Evolutionary conservation across 2,888 invertebrate species (phyloP).

Genomic region (Calameuta idolon): DNA sequence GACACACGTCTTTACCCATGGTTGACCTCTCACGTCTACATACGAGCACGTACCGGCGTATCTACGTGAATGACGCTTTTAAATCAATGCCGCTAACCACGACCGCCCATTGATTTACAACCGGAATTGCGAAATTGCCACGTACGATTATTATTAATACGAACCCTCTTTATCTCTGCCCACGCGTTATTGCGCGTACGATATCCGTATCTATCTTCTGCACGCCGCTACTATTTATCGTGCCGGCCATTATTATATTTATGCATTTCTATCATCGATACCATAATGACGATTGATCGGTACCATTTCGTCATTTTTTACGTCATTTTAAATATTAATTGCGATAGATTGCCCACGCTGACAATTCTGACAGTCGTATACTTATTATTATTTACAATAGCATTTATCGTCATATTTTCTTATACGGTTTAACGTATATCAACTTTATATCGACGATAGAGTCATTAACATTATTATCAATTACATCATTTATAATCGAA

Average conservation of each 20-base stretch:
- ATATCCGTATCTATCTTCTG: neutral
- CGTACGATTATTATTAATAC: slow-evolving; percentile 5
- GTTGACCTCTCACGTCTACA: neutral
- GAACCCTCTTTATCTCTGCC: neutral
- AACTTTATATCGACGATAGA: neutral
- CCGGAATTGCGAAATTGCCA: slow-evolving; percentile 8
- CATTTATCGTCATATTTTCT: neutral
- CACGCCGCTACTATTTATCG: neutral
- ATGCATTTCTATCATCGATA: neutral
- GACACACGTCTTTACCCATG: neutral
- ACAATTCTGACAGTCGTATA: neutral
- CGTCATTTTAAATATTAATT: neutral
- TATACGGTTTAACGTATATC: neutral
- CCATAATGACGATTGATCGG: neutral
- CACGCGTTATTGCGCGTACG: neutral
- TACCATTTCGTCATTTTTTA: neutral
- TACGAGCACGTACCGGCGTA: neutral
- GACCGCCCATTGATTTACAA: slow-evolving; percentile 5
- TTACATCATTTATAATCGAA: neutral
- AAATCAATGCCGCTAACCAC: neutral
- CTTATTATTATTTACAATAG: neutral
- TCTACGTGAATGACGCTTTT: neutral
- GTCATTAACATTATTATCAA: neutral
- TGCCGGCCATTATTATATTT: neutral
- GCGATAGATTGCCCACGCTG: neutral